A percentile compares a stretch with the other conserved stretches of the same genome.
Conservation (phyloP, 2,113 vertebrate genomes). For the Dascyllus trimaculatus region DNA sequence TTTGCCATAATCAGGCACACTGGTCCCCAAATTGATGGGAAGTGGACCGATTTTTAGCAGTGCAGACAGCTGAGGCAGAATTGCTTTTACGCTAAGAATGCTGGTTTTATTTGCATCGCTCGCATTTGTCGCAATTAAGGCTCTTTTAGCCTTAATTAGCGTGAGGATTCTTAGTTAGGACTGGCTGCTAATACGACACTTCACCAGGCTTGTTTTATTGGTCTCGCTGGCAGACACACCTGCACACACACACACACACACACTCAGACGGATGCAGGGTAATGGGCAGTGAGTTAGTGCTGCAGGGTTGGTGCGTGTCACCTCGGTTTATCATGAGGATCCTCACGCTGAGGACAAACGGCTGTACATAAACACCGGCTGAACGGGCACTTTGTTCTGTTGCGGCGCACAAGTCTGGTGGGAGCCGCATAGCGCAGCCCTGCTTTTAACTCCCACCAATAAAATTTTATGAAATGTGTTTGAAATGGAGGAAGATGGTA, state of each 20-base stretch:
- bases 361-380: conserved; percentile 67
- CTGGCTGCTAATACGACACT: conserved; percentile 45
- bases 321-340: conserved; percentile 72
- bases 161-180: conserved; percentile 51
- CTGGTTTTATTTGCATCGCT: conserved; percentile 25
- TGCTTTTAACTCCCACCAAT: conserved; percentile 60
- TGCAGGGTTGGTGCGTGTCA: conserved; percentile 63
- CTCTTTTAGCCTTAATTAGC: conserved; percentile 59
- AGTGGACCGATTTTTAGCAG: neutral
- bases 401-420: conserved; percentile 31
- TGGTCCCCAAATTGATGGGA: neutral
- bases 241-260: conserved; percentile 22
- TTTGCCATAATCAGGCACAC: neutral
- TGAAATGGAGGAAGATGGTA: conserved; percentile 45
- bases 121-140: conserved; percentile 24
- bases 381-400: conserved; percentile 65
- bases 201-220: conserved; percentile 46
- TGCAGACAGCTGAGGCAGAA: neutral
- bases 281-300: conserved; percentile 72
- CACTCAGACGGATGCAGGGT: conserved; percentile 40
- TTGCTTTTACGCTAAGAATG: conserved; percentile 2
- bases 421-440: conserved; percentile 48
- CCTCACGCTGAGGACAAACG: conserved; percentile 66
- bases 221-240: conserved; percentile 23
- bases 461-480: conserved; percentile 73